Conservation (phyloP, 2,888 invertebrate species). For the Stratiomys singularior region DNA sequence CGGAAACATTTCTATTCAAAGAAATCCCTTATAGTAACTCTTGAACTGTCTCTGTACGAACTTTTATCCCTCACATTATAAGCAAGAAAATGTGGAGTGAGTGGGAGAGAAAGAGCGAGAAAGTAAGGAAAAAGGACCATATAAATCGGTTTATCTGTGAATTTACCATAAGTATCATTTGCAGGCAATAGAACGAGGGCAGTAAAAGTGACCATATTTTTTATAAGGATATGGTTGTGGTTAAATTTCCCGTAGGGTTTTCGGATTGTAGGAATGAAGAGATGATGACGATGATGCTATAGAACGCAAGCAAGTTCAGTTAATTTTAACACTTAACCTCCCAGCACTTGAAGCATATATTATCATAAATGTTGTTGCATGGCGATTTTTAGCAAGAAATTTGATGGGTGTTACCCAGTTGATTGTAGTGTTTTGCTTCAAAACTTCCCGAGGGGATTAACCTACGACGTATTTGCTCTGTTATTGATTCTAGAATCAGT, state of each 20-base stretch:
- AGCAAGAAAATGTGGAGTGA: too few species aligned
- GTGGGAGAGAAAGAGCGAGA: too few species aligned
- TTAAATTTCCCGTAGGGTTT: neutral
- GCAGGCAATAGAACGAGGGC: slow-evolving; percentile 1
- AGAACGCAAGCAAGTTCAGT: neutral
- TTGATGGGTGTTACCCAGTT: too few species aligned
- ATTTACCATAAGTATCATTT: slow-evolving; percentile 23
- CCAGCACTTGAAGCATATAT: too few species aligned
- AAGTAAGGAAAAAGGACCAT: too few species aligned
- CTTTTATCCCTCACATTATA: neutral
- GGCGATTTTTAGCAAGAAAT: too few species aligned
- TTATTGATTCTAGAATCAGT: too few species aligned
- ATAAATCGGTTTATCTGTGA: slow-evolving; percentile 8
- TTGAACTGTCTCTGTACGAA: neutral
- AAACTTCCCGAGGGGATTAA: too few species aligned
- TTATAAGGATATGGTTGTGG: neutral
- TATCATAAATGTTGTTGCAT: too few species aligned
- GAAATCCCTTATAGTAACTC: neutral
- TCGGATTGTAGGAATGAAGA: neutral
- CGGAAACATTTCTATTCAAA: neutral
- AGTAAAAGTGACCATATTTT: slow-evolving; percentile 23
- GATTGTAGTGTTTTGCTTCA: too few species aligned
- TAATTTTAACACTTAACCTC: slow-evolving; percentile 9
- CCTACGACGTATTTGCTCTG: too few species aligned
- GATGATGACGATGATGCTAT: neutral